Evolutionary conservation across 2,113 vertebrate genomes (phyloP), one percentile per base, ranked within the genome.

Genomic region (Mormyrus lacerda): DNA sequence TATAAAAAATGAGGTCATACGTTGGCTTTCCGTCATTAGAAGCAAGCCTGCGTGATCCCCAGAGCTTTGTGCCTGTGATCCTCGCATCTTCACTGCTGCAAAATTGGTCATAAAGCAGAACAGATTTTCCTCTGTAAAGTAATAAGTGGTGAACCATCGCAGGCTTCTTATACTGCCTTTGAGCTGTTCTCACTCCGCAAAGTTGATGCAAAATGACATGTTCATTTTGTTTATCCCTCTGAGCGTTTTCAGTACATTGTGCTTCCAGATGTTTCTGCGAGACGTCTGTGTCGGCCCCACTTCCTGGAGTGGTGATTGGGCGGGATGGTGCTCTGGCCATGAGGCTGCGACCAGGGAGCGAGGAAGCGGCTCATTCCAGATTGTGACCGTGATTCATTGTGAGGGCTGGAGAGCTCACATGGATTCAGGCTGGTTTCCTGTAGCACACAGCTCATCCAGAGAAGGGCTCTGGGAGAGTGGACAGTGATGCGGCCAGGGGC

Each of bases 211-310:
- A 69, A 65, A 88, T 24, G n/a, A 65, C 35, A 88, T 53, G 87
- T 61, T 65, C 50, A 47, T 65, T n/a, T 65, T 88, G 87, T 61
- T 45, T 88, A 44, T 42, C 13, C 55, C 55, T 65, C 44, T 9
- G 50, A 88, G 87, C 10, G 55, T 47, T 42, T 88, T 35, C 35
- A 45, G 39, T 88, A 53, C 53, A 88, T 45, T 21, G 87, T 61
- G 87, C 53, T n/a, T 45, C 87, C 87, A 88, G 87, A 88, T 88
- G 87, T 88, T 88, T 39, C 87, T 88, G 39, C 17, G 39, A 88
- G 53, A 61, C 87, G 45, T 88, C 53, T 88, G 87, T 88, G 87
- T 65, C 50, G 87, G 87, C 87, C 55, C 35, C 53, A 27, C 87
- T 88, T 88, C 55, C 87, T 45, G 87, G 35, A 44, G 42, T 21